A percentile compares a stretch with the other conserved stretches of the same genome.
These are phyloP conservation scores for Oplegnathus fasciatus DNA, from an alignment of 2,113 vertebrate genomes.

Conservation along the genomic window DNA sequence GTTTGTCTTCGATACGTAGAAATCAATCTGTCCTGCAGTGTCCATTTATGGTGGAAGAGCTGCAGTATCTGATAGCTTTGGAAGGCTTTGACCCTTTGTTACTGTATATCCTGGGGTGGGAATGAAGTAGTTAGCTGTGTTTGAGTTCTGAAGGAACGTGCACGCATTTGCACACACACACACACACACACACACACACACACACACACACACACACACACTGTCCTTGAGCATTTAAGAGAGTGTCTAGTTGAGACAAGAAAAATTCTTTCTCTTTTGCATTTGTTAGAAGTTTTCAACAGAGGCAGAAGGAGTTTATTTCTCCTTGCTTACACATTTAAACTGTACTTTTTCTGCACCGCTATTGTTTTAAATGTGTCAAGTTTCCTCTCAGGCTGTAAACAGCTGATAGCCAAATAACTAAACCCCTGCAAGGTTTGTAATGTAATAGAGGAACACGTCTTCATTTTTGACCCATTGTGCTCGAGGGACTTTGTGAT, in stretches of 20 bases:
- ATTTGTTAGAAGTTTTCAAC: constrained; percentile 38
- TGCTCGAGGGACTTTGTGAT: neutral
- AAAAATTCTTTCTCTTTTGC: constrained; percentile 16
- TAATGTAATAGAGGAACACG: constrained; percentile 5
- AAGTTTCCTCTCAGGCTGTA: neutral
- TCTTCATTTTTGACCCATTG: neutral
- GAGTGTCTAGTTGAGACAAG: constrained; percentile 18
- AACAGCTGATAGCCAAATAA: neutral
- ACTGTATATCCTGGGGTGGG: constrained; percentile 42
- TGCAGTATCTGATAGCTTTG: constrained; percentile 38
- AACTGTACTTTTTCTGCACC: neutral
- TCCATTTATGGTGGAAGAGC: constrained; percentile 52
- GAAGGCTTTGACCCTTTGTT: constrained; percentile 63
- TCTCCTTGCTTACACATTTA: constrained; percentile 4
- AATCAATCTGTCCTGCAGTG: constrained; percentile 63
- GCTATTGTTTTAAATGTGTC: constrained; percentile 4
- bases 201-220: neutral
- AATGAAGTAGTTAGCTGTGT: constrained; percentile 56
- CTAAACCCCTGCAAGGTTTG: neutral
- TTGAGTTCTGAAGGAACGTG: constrained; percentile 41
- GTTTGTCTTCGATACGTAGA: constrained; percentile 62
- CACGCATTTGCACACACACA: too few species aligned
- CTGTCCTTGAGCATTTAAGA: constrained; percentile 61
- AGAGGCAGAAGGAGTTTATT: neutral
- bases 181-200: neutral